Conservation (phyloP, 2,888 invertebrate species). For the Temnothorax unifasciatus region DNA sequence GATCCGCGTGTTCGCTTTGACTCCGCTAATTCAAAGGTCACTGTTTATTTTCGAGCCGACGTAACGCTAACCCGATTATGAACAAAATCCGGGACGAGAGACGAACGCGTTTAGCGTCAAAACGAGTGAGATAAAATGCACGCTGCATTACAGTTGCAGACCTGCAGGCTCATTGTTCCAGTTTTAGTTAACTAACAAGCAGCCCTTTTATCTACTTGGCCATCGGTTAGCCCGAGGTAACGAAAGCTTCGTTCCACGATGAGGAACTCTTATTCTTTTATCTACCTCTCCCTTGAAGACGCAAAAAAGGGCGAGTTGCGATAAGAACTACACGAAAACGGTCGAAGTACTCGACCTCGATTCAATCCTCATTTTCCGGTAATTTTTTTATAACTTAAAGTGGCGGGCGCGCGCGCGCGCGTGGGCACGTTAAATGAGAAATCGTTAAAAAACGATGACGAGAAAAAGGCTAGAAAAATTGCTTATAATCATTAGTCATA, state of each 20-base stretch:
- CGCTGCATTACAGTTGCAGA: background rate
- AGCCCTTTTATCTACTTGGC: constrained; percentile 34
- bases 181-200: constrained; percentile 41
- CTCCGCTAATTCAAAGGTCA: constrained; percentile 40
- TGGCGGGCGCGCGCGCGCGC: constrained; percentile 5
- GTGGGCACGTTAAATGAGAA: constrained; percentile 17
- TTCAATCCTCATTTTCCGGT: constrained; percentile 6
- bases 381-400: constrained; percentile 30
- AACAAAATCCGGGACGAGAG: constrained; percentile 21
- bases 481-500: constrained; percentile 1
- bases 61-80: constrained; percentile 34
- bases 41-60: constrained; percentile 34
- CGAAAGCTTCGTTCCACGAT: constrained; percentile 23
- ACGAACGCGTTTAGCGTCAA: constrained; percentile 15
- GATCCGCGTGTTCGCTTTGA: constrained; percentile 44
- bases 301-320: background rate
- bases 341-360: background rate
- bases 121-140: constrained; percentile 26
- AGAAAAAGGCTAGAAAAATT: background rate
- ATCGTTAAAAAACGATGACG: constrained; percentile 19
- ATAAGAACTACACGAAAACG: constrained; percentile 39
- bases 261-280: constrained; percentile 34
- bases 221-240: constrained; percentile 19
- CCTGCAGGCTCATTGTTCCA: constrained; percentile 20
- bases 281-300: background rate